Percentiles rank a stretch among this genome's conserved stretches.
These are phyloP conservation scores for Monochamus alternatus DNA, from an alignment of 2,888 invertebrate species.

Conservation along the genomic window DNA sequence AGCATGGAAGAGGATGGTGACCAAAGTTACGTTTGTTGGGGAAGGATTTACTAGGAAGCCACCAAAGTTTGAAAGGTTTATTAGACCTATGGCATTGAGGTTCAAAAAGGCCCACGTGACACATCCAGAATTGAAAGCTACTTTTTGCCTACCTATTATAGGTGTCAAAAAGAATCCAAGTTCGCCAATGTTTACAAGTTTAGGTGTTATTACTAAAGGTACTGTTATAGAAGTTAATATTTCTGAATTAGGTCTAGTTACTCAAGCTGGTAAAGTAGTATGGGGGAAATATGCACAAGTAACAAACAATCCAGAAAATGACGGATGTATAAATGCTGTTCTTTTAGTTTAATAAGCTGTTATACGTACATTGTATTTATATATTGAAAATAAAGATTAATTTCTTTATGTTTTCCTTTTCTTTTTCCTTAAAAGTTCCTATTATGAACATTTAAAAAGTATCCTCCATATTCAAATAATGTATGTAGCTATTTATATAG, in stretches of 20 bases:
- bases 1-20: constrained; percentile 99
- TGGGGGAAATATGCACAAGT: constrained; percentile 99
- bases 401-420: no score
- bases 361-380: constrained; percentile 58
- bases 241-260: constrained; percentile 97
- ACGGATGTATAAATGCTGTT: constrained; percentile 99
- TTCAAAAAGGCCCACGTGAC: constrained; percentile 99
- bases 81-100: constrained; percentile 96
- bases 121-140: constrained; percentile 98
- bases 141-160: constrained; percentile 97
- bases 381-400: constrained; percentile 27
- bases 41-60: constrained; percentile 99
- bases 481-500: no score
- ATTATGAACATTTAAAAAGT: no score
- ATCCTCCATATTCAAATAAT: no score
- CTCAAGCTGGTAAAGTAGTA: constrained; percentile 98
- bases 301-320: constrained; percentile 99
- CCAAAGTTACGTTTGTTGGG: constrained; percentile 98
- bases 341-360: constrained; percentile 81
- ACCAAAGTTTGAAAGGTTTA: constrained; percentile 98
- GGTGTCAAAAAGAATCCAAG: constrained; percentile 99
- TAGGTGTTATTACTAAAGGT: constrained; percentile 99
- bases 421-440: no score
- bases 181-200: constrained; percentile 95
- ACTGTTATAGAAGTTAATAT: constrained; percentile 98